Conservation (phyloP, 2,888 invertebrate genomes). For the Drosophila cracens region DNA sequence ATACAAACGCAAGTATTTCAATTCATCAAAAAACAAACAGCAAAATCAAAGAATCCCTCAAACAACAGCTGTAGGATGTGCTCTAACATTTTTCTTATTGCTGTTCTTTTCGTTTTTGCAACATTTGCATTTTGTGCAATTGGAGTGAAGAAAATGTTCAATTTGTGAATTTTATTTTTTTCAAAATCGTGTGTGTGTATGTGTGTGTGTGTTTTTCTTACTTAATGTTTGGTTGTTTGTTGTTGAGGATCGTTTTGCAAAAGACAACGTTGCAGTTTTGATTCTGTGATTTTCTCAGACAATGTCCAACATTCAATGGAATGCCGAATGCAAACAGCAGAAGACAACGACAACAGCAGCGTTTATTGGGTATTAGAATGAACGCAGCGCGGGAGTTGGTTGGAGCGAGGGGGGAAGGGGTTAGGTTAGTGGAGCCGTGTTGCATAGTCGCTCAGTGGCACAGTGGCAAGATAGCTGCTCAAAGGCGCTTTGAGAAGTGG, state of each 20-base stretch:
- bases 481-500: constrained; percentile 8
- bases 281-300: constrained; percentile 37
- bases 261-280: constrained; percentile 44
- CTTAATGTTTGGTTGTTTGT: neutral
- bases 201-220: no score
- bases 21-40: neutral
- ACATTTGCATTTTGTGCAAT: constrained; percentile 25
- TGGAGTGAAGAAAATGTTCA: constrained; percentile 12
- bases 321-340: constrained; percentile 12
- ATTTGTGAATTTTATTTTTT: constrained; percentile 9
- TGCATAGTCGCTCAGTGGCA: neutral
- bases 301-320: constrained; percentile 24
- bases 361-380: constrained; percentile 36
- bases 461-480: neutral
- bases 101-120: constrained; percentile 30
- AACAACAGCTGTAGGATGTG: constrained; percentile 30
- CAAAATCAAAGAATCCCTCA: constrained; percentile 9
- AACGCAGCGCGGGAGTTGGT: neutral
- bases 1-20: constrained; percentile 2
- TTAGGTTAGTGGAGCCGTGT: neutral
- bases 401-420: neutral
- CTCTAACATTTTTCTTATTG: neutral
- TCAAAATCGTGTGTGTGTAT: neutral
- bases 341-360: neutral
- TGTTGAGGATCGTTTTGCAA: constrained; percentile 46